Percentiles rank a stretch among this genome's conserved stretches.
Evolutionary conservation across 1,140 invertebrate genomes (phyloP).

Genomic region (Portunus trituberculatus): DNA sequence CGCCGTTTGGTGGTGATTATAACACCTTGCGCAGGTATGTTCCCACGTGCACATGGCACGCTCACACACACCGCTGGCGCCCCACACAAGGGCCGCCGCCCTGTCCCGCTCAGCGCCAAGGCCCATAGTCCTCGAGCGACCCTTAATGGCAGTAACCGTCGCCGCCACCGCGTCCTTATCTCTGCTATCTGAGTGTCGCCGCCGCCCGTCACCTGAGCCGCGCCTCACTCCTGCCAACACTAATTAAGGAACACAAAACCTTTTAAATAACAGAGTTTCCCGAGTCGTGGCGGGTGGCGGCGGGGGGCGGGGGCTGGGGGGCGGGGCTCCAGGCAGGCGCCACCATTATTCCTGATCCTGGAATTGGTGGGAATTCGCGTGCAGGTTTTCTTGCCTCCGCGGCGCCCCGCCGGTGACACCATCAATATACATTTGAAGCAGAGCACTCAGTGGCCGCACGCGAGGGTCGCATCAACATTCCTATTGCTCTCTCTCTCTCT

Average conservation of each 20-base stretch:
- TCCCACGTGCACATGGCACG: constrained; percentile 73
- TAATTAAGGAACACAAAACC: constrained; percentile 4
- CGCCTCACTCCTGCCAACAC: constrained; percentile 4
- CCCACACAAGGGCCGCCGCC: constrained; percentile 30
- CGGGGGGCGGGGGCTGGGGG: not conserved
- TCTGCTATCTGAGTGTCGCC: constrained; percentile 18
- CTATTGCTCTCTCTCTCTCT: not conserved
- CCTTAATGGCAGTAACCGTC: not conserved
- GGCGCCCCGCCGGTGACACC: constrained; percentile 45
- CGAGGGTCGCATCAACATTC: constrained; percentile 65
- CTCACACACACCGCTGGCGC: constrained; percentile 6
- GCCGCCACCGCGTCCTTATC: not conserved
- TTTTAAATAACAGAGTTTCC: constrained; percentile 24
- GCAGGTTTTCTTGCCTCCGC: constrained; percentile 61
- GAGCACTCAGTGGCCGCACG: constrained; percentile 61
- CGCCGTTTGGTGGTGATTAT: constrained; percentile 74
- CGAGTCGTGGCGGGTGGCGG: not conserved
- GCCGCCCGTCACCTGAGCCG: constrained; percentile 1
- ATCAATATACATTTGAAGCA: constrained; percentile 65
- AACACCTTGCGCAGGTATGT: constrained; percentile 75
- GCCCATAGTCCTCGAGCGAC: not conserved
- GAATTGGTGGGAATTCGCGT: constrained; percentile 61
- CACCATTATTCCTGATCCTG: constrained; percentile 61
- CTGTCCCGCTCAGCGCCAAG: constrained; percentile 1
- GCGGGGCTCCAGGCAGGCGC: constrained; percentile 8